These are phyloP conservation scores for Sipha maydis DNA, from an alignment of 2,888 invertebrate species.

Conservation along the genomic window DNA sequence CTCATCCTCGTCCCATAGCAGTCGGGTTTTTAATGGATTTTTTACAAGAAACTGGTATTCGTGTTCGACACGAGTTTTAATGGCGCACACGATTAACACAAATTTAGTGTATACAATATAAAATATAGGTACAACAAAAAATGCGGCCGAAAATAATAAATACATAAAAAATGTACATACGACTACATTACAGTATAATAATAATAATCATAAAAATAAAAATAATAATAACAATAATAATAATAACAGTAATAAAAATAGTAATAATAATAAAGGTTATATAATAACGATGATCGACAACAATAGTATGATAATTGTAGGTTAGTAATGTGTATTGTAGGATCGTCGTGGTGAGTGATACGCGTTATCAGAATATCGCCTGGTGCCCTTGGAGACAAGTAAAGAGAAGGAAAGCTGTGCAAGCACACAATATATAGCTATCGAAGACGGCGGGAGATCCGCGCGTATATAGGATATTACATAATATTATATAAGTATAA, in stretches of 20 bases:
- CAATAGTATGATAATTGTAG: neutral
- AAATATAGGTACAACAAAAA: neutral
- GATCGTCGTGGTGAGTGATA: constrained; percentile 32
- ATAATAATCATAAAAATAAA: neutral
- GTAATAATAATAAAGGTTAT: too few relatives aligned
- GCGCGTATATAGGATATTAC: too few relatives aligned
- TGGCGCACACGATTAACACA: constrained; percentile 51
- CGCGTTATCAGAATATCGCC: constrained; percentile 45
- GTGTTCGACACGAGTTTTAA: constrained; percentile 59
- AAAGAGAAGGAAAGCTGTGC: neutral
- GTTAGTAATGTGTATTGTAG: neutral
- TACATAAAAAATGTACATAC: neutral
- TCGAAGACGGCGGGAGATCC: neutral
- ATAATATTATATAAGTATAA: too few relatives aligned
- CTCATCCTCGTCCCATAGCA: constrained; percentile 44
- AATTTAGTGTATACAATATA: constrained; percentile 8
- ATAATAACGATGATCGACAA: neutral
- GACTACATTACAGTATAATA: neutral
- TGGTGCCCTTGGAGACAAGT: constrained; percentile 15
- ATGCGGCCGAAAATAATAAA: neutral
- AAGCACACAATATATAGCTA: neutral
- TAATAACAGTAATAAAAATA: neutral
- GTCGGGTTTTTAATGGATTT: constrained; percentile 54
- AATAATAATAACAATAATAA: too few relatives aligned
- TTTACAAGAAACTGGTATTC: constrained; percentile 57